Base-by-base conservation (phyloP, 2,797 vertebrate genomes). In the Coccyzus lansbergi region DNA sequence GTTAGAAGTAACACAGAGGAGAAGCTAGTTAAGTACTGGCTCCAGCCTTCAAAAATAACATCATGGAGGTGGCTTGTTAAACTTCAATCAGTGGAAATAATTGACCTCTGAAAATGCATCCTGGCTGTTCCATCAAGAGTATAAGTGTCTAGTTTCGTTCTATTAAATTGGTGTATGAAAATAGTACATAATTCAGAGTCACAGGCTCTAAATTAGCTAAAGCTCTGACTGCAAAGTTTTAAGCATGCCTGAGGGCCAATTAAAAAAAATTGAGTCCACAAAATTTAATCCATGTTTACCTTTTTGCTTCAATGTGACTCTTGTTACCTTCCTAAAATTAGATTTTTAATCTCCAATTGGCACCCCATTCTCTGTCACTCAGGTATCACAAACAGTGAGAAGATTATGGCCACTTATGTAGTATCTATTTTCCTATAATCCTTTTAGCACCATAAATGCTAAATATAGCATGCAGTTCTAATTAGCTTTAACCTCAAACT, bases 261-360 rank as follows among this genome's bases (percentile, higher is more conserved):
- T 65, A 92, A 95, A 95, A 38, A 87, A 93, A 75, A 77, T 12
- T 52, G 85, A 80, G 29, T 93, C 14, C 28, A 71, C 38, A 81
- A 94, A 86, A 92, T 87, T 48, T 89, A 94, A 93, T 88, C 88
- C 33, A 52, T 87, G 88, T 91, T 74, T 83, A 81, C 34, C 21
- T 87, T 93, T 95, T 78, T 78, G 55, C 51, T 93, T 77, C 94
- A 94, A 72, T 78, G 89, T 68, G 84, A 93, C 88, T 93, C 92
- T 63, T 63, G 56, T 95, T 95, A 95, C 69, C 62, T 81, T 71
- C 91, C 93, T 96, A 96, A 96, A 95, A 94, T 96, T 96, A 96
- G 96, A 92, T 89, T 91, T 94, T 94, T 96, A 95, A 96, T 96
- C 96, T 93, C 76, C 88, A 82, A 91, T 96, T 96, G 96, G 82